These are phyloP conservation scores for Gephyroberyx darwinii DNA, from an alignment of 2,797 vertebrate species.

Conservation along the genomic window DNA sequence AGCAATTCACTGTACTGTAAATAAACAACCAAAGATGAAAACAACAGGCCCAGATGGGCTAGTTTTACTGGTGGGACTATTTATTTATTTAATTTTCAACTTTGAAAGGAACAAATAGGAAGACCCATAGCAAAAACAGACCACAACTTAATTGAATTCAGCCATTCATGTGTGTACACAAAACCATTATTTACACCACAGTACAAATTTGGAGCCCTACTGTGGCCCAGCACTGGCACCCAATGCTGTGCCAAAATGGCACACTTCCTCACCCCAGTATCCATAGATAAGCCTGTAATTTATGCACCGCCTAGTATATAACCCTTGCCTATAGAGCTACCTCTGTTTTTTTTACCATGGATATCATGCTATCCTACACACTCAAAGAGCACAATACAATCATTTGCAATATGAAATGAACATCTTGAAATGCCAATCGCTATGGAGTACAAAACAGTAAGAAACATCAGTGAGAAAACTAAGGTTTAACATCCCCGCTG, in stretches of 20 bases:
- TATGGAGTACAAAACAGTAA: no score
- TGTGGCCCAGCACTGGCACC: constrained; percentile 6
- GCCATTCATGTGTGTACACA: constrained; percentile 36
- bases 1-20: constrained; percentile 11
- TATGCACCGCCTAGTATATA: not conserved
- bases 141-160: constrained; percentile 36
- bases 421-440: not conserved
- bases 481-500: no score
- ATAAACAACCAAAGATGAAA: constrained; percentile 18
- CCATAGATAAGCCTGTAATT: not conserved
- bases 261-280: no score
- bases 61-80: not conserved
- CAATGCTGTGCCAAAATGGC: no score
- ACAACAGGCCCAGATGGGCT: constrained; percentile 1
- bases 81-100: not conserved
- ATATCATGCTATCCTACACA: not conserved
- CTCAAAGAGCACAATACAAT: not conserved
- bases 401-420: not conserved
- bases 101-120: not conserved
- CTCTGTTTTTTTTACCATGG: not conserved
- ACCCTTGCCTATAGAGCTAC: not conserved
- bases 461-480: no score
- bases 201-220: constrained; percentile 23
- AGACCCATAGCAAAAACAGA: no score
- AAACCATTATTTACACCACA: constrained; percentile 22